Evolutionary conservation across 2,797 vertebrate genomes (phyloP).

Genomic region (Thunnus albacares): DNA sequence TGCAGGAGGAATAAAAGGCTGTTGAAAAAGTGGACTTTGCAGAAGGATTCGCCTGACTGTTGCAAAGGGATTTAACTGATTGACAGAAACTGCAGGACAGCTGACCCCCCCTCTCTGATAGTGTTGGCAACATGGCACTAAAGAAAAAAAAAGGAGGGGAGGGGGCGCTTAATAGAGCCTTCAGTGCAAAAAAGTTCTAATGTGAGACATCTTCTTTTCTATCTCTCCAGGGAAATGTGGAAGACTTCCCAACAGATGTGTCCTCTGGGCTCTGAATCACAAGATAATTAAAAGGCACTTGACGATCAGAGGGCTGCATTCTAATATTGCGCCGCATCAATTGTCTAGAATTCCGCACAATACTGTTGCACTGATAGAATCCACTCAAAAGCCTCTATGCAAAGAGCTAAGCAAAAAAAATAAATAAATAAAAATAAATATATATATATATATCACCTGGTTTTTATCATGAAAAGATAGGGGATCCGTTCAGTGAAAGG

Average conservation of each 20-base stretch:
- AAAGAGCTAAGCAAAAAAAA: conserved; percentile 51
- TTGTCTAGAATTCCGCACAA: conserved; percentile 63
- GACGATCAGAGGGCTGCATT: conserved; percentile 69
- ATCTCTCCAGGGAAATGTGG: conserved; percentile 73
- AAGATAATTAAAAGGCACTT: conserved; percentile 83
- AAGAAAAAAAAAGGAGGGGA: conserved; percentile 24
- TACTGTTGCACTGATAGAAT: conserved; percentile 52
- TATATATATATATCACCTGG: conserved; percentile 3
- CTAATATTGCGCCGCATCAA: conserved; percentile 60
- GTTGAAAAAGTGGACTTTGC: conserved; percentile 62
- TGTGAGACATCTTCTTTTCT: conserved; percentile 62
- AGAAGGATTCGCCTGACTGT: conserved; percentile 54
- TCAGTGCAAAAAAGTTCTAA: conserved; percentile 65
- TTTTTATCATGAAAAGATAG: conserved; percentile 44
- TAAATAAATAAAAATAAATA: not conserved
- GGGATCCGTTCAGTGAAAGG: conserved; percentile 24
- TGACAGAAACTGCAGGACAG: conserved; percentile 75
- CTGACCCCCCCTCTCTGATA: conserved; percentile 59
- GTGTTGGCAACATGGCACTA: conserved; percentile 48
- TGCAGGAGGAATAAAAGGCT: conserved; percentile 64
- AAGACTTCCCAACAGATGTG: conserved; percentile 79
- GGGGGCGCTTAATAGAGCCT: conserved; percentile 64
- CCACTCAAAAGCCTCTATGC: conserved; percentile 48
- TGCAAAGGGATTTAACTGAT: conserved; percentile 77
- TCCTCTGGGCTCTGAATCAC: conserved; percentile 75